phyloP scores from a whole-genome alignment of 2,797 vertebrate species.

The Macropodus opercularis region DNA sequence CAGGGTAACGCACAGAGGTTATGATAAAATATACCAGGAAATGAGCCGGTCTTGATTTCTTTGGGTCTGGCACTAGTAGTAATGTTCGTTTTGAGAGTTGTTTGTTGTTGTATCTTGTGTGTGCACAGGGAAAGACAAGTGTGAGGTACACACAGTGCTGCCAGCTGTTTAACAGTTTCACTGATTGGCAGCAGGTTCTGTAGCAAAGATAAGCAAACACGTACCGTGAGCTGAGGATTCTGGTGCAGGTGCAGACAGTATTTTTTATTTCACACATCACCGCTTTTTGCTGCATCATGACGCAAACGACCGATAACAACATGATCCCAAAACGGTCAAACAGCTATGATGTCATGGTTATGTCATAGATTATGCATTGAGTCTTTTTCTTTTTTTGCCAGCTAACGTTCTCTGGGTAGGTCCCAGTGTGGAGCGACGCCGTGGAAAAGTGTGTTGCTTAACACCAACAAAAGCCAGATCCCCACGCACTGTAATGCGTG shows the following conservation, averaged over 20 bases:
- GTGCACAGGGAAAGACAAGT: background rate
- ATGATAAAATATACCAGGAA: too few relatives aligned
- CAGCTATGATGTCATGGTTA: background rate
- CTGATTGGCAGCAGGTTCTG: background rate
- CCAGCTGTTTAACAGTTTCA: background rate
- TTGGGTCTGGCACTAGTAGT: background rate
- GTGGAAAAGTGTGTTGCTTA: too few relatives aligned
- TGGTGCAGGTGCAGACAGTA: too few relatives aligned
- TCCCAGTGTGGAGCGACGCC: slow-evolving; percentile 21
- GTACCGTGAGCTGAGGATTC: too few relatives aligned
- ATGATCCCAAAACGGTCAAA: too few relatives aligned
- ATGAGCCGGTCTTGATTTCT: too few relatives aligned
- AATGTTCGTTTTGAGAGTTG: too few relatives aligned
- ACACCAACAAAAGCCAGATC: too few relatives aligned
- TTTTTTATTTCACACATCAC: too few relatives aligned
- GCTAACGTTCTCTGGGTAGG: slow-evolving; percentile 11
- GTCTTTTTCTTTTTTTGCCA: background rate
- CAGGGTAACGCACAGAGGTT: background rate
- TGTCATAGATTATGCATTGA: slow-evolving; percentile 2
- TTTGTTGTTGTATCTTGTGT: too few relatives aligned
- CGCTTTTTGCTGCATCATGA: too few relatives aligned
- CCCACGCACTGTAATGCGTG: slow-evolving; percentile 50
- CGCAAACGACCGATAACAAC: too few relatives aligned
- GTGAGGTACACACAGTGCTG: background rate
- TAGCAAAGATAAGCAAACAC: background rate